Evolutionary conservation across 2,888 invertebrate genomes (phyloP).

Genomic region (Cerceris rybyensis): DNA sequence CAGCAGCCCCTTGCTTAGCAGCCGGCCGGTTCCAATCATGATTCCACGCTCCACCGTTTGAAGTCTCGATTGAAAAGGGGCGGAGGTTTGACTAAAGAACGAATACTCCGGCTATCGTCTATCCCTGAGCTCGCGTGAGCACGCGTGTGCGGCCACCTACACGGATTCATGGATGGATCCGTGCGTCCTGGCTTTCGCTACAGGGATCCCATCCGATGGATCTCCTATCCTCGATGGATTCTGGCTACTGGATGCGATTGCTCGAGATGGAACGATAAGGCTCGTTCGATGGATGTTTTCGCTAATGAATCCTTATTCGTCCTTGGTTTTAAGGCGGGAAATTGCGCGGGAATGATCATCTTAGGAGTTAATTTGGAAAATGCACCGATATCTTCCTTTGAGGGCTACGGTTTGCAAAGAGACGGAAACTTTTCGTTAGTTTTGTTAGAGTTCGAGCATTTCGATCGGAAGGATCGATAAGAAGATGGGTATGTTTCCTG

Average conservation of each 20-base stretch:
- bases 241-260: neutral
- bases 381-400: too few relatives aligned
- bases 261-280: neutral
- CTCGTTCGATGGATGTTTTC: neutral
- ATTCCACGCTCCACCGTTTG: constrained; percentile 81
- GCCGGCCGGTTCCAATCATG: constrained; percentile 81
- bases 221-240: constrained; percentile 6
- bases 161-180: constrained; percentile 3
- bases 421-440: too few relatives aligned
- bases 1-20: constrained; percentile 80
- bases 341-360: neutral
- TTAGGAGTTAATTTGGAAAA: too few relatives aligned
- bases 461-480: too few relatives aligned
- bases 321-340: neutral
- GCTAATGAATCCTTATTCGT: constrained; percentile 5
- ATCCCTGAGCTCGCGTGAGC: constrained; percentile 58
- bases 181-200: neutral
- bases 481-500: too few relatives aligned
- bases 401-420: too few relatives aligned
- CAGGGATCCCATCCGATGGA: neutral
- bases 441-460: too few relatives aligned
- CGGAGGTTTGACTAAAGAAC: constrained; percentile 82
- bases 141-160: constrained; percentile 24
- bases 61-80: constrained; percentile 82
- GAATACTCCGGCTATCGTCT: constrained; percentile 78